Percentiles rank a stretch among this genome's conserved stretches.
Evolutionary conservation across 2,888 invertebrate species (phyloP).

Genomic region (Andrena bicolor): DNA sequence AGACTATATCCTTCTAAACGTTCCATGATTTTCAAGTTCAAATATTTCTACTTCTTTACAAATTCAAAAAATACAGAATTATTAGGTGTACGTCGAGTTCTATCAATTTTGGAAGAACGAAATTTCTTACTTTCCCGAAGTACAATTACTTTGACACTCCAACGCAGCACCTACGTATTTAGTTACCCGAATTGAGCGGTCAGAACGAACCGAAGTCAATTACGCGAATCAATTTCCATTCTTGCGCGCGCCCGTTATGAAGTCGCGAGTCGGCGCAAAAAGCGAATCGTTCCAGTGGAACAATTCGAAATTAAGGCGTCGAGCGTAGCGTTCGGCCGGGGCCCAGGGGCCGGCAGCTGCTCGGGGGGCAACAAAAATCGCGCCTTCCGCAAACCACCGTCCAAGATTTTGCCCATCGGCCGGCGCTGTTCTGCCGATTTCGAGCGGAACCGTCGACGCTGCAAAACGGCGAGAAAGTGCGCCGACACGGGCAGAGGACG

Average conservation of each 20-base stretch:
- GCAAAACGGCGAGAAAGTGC: conserved; percentile 60
- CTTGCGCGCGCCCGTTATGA: conserved; percentile 23
- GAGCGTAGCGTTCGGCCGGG: conserved; percentile 38
- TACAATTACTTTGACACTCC: too few species aligned
- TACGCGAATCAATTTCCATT: conserved; percentile 42
- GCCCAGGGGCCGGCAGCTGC: conserved; percentile 56
- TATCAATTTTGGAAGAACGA: too few species aligned
- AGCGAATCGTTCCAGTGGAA: conserved; percentile 36
- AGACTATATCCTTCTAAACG: too few species aligned
- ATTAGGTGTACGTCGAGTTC: too few species aligned
- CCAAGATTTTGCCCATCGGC: conserved; percentile 71
- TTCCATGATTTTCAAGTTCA: too few species aligned
- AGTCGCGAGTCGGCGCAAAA: conserved; percentile 22
- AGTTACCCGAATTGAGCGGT: neutral
- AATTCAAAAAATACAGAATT: too few species aligned
- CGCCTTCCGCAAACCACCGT: conserved; percentile 54
- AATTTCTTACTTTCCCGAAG: too few species aligned
- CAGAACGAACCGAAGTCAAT: conserved; percentile 16
- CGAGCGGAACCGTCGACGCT: conserved; percentile 69
- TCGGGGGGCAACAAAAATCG: conserved; percentile 50
- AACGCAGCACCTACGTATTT: too few species aligned
- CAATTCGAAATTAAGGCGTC: conserved; percentile 59
- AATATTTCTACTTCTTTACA: too few species aligned
- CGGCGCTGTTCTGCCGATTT: conserved; percentile 49
- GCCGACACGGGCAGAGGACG: conserved; percentile 41